Conservation (phyloP, 2,888 invertebrate genomes). For the Augochlorella aurata region DNA sequence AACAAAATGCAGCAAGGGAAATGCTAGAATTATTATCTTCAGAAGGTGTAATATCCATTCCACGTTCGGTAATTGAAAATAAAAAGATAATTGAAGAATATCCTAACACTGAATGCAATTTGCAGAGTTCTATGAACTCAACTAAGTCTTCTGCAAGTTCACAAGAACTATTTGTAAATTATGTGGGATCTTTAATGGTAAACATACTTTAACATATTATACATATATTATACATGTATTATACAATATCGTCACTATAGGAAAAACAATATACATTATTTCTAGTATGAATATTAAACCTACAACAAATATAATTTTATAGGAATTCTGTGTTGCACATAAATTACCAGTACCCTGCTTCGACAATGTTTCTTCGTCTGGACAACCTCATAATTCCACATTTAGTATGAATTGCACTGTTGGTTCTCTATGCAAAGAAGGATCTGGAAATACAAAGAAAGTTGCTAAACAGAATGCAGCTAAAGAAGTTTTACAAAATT, state of each 20-base stretch:
- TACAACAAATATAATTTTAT: not conserved
- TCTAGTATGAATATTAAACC: not conserved
- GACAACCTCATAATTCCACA: not conserved
- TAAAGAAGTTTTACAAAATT: constrained; percentile 20
- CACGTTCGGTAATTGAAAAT: not conserved
- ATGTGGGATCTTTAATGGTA: constrained; percentile 49
- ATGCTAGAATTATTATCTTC: constrained; percentile 43
- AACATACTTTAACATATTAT: not conserved
- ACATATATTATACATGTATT: not conserved
- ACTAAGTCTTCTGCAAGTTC: not conserved
- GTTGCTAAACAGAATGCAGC: constrained; percentile 40
- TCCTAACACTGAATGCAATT: not conserved
- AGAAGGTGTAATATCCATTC: not conserved
- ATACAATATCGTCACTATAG: not conserved
- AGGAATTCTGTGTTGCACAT: constrained; percentile 36
- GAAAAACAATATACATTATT: not conserved
- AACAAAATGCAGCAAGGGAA: constrained; percentile 47
- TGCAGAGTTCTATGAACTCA: not conserved
- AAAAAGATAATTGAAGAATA: not conserved
- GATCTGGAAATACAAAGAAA: constrained; percentile 36
- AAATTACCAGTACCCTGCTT: not conserved
- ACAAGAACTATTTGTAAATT: constrained; percentile 17
- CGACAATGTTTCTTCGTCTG: not conserved
- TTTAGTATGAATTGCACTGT: constrained; percentile 29
- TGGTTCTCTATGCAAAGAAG: not conserved